Conservation (phyloP, 2,113 vertebrate genomes). For the Hippocampus barbouri region DNA sequence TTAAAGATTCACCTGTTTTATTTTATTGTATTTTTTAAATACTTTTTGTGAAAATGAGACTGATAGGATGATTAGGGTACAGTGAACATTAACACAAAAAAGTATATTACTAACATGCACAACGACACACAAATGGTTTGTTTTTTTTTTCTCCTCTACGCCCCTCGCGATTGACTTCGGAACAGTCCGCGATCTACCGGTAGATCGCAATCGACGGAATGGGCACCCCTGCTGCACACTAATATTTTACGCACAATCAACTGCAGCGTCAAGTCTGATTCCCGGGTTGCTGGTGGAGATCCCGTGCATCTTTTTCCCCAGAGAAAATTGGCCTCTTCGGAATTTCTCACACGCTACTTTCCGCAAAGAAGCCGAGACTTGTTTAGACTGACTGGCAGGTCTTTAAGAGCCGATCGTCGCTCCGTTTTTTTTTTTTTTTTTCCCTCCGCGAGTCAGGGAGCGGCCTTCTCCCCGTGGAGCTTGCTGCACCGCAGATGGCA, state of each 20-base stretch:
- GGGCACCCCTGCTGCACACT: neutral
- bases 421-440: constrained; percentile 5
- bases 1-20: too few relatives aligned
- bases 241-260: neutral
- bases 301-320: neutral
- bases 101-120: too few relatives aligned
- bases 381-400: neutral
- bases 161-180: too few relatives aligned
- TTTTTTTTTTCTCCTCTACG: too few relatives aligned
- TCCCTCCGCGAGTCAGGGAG: constrained; percentile 37
- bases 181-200: too few relatives aligned
- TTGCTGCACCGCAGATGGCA: constrained; percentile 56
- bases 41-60: too few relatives aligned
- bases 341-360: neutral
- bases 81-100: too few relatives aligned
- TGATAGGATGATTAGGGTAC: too few relatives aligned
- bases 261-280: neutral
- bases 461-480: constrained; percentile 38
- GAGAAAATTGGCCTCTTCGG: neutral
- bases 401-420: constrained; percentile 12
- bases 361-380: neutral
- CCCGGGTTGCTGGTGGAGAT: neutral
- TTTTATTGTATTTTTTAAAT: too few relatives aligned
- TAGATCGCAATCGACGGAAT: too few relatives aligned
- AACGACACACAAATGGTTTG: too few relatives aligned